These are phyloP conservation scores for Eugnorisma glareosa DNA, from an alignment of 2,888 invertebrate genomes.

Conservation along the genomic window DNA sequence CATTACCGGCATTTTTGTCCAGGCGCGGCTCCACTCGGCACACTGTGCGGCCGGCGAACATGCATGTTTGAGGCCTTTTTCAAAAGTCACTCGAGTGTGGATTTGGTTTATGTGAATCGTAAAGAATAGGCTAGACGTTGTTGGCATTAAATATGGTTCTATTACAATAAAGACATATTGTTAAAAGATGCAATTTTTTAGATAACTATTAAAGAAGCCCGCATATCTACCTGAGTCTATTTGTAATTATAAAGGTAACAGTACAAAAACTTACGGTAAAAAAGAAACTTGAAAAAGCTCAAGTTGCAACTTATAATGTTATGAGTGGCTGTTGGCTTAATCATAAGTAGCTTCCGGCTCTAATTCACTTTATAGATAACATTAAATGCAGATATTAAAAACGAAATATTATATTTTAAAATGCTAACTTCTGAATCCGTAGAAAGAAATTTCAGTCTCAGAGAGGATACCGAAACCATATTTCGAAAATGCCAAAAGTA, in stretches of 20 bases:
- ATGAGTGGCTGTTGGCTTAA: neutral
- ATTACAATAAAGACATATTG: conserved; percentile 54
- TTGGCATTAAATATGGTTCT: conserved; percentile 69
- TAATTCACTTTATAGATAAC: neutral
- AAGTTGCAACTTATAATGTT: conserved; percentile 33
- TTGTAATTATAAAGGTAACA: conserved; percentile 34
- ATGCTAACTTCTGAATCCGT: neutral
- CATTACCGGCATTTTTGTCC: conserved; percentile 85
- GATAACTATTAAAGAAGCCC: conserved; percentile 43
- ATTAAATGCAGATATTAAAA: neutral
- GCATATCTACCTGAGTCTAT: conserved; percentile 53
- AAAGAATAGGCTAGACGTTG: conserved; percentile 71
- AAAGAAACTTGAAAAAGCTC: conserved; percentile 38
- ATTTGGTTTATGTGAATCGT: conserved; percentile 75
- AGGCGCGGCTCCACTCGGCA: conserved; percentile 64
- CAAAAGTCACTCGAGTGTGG: conserved; percentile 79
- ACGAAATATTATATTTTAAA: neutral
- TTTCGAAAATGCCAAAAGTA: conserved; percentile 49
- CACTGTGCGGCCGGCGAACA: conserved; percentile 76
- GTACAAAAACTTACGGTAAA: conserved; percentile 23
- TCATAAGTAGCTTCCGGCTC: conserved; percentile 20
- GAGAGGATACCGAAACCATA: conserved; percentile 11
- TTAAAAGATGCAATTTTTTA: conserved; percentile 48
- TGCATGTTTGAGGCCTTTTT: conserved; percentile 74
- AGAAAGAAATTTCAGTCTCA: neutral